phyloP scores from a whole-genome alignment of 2,888 invertebrate genomes.

The Caradrina clavipalpis region DNA sequence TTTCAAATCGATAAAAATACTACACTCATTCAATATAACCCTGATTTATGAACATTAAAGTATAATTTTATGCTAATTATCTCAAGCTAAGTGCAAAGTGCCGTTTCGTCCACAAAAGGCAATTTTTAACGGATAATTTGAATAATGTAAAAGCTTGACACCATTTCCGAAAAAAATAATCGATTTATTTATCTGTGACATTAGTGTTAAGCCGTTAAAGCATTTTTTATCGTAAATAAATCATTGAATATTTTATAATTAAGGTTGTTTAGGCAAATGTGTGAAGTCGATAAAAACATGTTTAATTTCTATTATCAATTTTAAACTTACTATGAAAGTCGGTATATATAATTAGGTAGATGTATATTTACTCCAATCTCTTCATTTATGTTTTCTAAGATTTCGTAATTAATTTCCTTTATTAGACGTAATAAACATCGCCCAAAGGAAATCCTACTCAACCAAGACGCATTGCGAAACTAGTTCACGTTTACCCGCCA shows the following conservation, averaged over 20 bases:
- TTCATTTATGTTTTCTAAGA: conserved; percentile 20
- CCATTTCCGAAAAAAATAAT: conserved; percentile 41
- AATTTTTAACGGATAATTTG: conserved; percentile 57
- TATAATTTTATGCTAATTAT: conserved; percentile 54
- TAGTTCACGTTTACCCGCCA: conserved; percentile 54
- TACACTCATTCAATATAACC: conserved; percentile 2
- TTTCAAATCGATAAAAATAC: conserved; percentile 14
- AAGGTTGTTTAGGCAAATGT: conserved; percentile 14
- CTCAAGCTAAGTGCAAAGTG: conserved; percentile 54
- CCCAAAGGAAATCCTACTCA: conserved; percentile 68
- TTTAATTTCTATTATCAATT: background rate
- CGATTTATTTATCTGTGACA: conserved; percentile 50
- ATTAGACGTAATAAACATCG: conserved; percentile 30
- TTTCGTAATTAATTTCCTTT: conserved; percentile 47
- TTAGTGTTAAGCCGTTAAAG: conserved; percentile 36
- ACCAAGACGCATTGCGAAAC: conserved; percentile 64
- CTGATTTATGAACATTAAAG: conserved; percentile 40
- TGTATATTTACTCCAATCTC: conserved; percentile 21
- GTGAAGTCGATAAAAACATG: conserved; percentile 9
- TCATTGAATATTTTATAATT: conserved; percentile 9
- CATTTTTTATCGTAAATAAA: conserved; percentile 33
- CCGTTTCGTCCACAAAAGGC: conserved; percentile 54
- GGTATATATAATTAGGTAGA: conserved; percentile 4
- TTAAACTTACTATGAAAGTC: background rate
- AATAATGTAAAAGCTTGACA: conserved; percentile 57